A percentile compares a stretch with the other conserved stretches of the same genome.
Evolutionary conservation across 1,140 invertebrate genomes (phyloP).

Genomic region (Manduca sexta): DNA sequence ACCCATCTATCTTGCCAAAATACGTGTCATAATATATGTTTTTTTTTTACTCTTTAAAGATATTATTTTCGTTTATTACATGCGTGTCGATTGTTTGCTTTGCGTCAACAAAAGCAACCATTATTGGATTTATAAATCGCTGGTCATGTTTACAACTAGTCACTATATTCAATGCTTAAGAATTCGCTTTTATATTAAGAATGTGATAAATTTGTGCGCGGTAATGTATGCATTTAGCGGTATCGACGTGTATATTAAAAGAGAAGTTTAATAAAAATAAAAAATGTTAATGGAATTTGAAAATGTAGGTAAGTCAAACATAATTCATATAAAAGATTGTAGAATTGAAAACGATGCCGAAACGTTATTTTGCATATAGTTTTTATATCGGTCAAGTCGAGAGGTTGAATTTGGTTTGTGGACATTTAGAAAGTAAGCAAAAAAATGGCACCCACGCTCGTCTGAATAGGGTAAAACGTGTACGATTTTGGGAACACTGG

Average conservation of each 20-base stretch:
- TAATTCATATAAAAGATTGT: slow-evolving; percentile 9
- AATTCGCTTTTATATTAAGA: slow-evolving; percentile 12
- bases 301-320: slow-evolving; percentile 10
- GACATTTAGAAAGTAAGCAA: slow-evolving; percentile 12
- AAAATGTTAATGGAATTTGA: slow-evolving; percentile 19
- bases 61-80: slow-evolving; percentile 22
- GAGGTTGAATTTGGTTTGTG: slow-evolving; percentile 9
- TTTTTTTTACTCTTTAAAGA: slow-evolving; percentile 29
- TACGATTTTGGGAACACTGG: slow-evolving; percentile 2
- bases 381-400: slow-evolving; percentile 6
- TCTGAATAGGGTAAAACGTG: not conserved
- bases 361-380: slow-evolving; percentile 8
- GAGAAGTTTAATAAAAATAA: slow-evolving; percentile 5
- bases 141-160: slow-evolving; percentile 23
- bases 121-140: slow-evolving; percentile 4
- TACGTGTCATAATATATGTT: slow-evolving; percentile 37
- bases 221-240: slow-evolving; percentile 13
- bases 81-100: slow-evolving; percentile 4
- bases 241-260: slow-evolving; percentile 10
- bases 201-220: slow-evolving; percentile 7
- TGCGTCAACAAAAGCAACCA: slow-evolving; percentile 2
- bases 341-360: slow-evolving; percentile 5
- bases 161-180: slow-evolving; percentile 17
- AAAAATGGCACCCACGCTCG: slow-evolving; percentile 9
- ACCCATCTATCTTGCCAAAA: slow-evolving; percentile 55